phyloP scores from a whole-genome alignment of 2,888 invertebrate species.

The Eupithecia subumbrata region DNA sequence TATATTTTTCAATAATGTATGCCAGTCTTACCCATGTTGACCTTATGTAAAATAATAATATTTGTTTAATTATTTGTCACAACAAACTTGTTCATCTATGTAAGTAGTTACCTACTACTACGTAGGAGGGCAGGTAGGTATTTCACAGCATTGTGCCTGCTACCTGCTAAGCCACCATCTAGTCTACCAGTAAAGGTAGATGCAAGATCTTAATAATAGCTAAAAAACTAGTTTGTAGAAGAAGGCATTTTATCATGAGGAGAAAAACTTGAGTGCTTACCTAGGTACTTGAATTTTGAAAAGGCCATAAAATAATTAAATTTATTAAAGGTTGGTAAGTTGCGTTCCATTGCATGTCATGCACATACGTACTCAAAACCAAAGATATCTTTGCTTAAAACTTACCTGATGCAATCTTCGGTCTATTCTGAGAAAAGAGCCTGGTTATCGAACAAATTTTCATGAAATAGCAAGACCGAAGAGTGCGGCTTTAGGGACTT shows the following conservation, averaged over 20 bases:
- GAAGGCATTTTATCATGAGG: background rate
- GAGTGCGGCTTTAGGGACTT: background rate
- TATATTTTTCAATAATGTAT: too few relatives aligned
- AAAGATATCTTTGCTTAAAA: too few relatives aligned
- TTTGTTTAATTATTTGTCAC: background rate
- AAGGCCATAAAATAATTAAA: background rate
- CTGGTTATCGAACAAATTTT: background rate
- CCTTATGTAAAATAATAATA: background rate
- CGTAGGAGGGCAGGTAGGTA: background rate
- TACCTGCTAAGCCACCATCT: background rate
- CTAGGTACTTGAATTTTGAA: background rate
- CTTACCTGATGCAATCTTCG: background rate
- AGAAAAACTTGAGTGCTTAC: background rate
- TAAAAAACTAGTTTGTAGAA: background rate
- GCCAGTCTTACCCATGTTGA: too few relatives aligned
- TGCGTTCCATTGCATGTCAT: background rate
- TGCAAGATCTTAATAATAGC: background rate
- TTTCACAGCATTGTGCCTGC: background rate
- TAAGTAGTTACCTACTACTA: too few relatives aligned
- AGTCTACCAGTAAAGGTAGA: constrained; percentile 4
- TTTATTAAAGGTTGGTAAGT: background rate
- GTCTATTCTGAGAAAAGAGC: background rate
- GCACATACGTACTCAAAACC: background rate
- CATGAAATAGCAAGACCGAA: background rate
- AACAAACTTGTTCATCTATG: background rate